These are phyloP conservation scores for Cynopterus brachyotis DNA, from an alignment of 2,113 vertebrate species.

Conservation along the genomic window DNA sequence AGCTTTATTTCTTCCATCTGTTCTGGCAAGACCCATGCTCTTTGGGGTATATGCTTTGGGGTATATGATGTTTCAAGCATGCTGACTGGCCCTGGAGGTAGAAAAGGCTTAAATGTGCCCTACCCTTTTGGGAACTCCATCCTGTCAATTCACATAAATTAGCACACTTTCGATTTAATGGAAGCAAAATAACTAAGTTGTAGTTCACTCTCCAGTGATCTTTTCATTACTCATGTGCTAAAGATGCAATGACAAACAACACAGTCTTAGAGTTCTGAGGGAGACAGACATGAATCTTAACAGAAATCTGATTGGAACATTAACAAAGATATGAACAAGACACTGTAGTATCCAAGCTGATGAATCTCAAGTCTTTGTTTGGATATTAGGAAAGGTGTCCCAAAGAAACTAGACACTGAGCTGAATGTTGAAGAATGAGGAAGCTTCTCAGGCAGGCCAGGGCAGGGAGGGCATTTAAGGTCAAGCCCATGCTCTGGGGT, in stretches of 20 bases:
- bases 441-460: neutral
- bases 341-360: neutral
- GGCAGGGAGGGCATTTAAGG: neutral
- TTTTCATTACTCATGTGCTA: neutral
- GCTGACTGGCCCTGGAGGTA: neutral
- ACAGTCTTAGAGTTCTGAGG: neutral
- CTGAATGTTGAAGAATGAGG: neutral
- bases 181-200: neutral
- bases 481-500: neutral
- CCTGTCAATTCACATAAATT: neutral
- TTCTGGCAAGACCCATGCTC: neutral
- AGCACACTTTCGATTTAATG: neutral
- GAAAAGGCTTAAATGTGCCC: neutral
- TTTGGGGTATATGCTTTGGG: too few species aligned
- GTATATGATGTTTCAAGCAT: neutral
- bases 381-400: neutral
- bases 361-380: neutral
- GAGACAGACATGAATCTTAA: neutral
- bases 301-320: neutral
- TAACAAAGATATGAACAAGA: neutral
- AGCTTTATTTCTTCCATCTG: neutral
- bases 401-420: neutral
- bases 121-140: neutral
- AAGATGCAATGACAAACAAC: neutral
- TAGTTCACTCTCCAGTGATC: neutral